Evolutionary conservation across 2,113 vertebrate species (phyloP), one percentile per base, ranked within the genome.

Genomic region (Ploceus nigricollis): DNA sequence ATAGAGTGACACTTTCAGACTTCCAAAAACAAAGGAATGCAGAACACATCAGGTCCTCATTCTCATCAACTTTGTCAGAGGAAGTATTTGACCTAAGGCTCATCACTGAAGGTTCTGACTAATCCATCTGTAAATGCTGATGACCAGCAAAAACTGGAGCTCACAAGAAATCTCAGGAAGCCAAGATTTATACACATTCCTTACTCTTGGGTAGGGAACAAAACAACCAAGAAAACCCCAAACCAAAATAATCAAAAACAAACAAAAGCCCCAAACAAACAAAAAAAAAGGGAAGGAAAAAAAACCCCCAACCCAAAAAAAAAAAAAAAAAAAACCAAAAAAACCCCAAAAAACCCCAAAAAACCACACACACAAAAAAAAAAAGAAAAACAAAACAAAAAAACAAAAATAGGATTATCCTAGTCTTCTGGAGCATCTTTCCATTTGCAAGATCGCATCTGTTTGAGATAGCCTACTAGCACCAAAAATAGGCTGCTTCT

Each of bases 381-480:
- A 58, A 25, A 18, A 37, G 2, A 30, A 40, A 37, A 50, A 71
- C 11, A 33, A 42, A 25, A 14, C 11, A 72, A 33, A 14, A 54
- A 54, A 22, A 39, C 11, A 53, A 53, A 58, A 69, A 97, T 86
- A 97, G 98, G 97, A 87, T 95, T 79, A 79, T 31, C 98, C 98
- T 90, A 94, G 98, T 97, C 90, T 70, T 76, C 83, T 96, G 97
- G 98, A 98, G 98, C 98, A 98, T 98, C 98, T 98, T 98, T 98
- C 98, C 98, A 66, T 97, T 92, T 93, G 93, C 68, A 68, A 90
- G 75, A 92, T 96, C 51, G 1, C 88, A 53, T 70, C 89, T 47
- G 58, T 82, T 75, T 66, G 63, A 93, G 94, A 95, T 91, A 85
- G 95, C 90, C 92, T 64, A 90, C 33, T 66, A 92, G 94, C 97